Base-by-base conservation (phyloP, 2,888 invertebrate genomes). In the Caenorhabditis zanzibari region DNA sequence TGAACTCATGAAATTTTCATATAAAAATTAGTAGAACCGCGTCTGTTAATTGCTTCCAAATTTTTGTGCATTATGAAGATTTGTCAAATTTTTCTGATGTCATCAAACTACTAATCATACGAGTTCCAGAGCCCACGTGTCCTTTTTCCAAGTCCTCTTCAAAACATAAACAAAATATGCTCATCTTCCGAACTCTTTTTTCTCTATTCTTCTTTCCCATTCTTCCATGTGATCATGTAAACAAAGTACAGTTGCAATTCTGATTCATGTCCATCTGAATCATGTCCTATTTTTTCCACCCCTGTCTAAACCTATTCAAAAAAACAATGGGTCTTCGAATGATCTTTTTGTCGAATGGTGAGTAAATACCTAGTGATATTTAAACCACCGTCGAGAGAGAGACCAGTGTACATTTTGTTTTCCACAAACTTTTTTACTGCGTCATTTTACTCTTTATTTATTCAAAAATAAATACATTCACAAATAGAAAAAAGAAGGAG, bases 161-260 rank as follows among this genome's bases (percentile, higher is more conserved):
- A 38, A 38, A 38, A 38, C 38, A 38, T 38, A 38, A 38, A 38
- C 38, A 38, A 12, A 38, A 38, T 12, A 10, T 38, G 38, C 38
- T 47, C 19, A 19, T 47, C 19, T 47, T 7, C 47, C 5, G 47
- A 47, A 47, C 19, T 47, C 47, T 47, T 19, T 19, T 12, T 44
- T 12, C 5, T 1, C n/a, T 47, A n/a, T 14, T 19, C 44, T 44
- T 12, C 5, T 1, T 47, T 47, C 47, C 26, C 52, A 26, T 24
- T 5, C 16, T 28, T 26, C 32, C 32, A 32, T 32, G 19, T 28
- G 54, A 54, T 28, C 63, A 63, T 3, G 24, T n/a, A 47, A 74
- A 41, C 74, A 74, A 64, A 74, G 74, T 64, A 52, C 74, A 54
- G 44, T 74, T 52, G 19, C 41, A 54, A 32, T 64, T 52, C 73